Conservation (phyloP, 1,140 invertebrate species). For the Saccostrea glomerata region DNA sequence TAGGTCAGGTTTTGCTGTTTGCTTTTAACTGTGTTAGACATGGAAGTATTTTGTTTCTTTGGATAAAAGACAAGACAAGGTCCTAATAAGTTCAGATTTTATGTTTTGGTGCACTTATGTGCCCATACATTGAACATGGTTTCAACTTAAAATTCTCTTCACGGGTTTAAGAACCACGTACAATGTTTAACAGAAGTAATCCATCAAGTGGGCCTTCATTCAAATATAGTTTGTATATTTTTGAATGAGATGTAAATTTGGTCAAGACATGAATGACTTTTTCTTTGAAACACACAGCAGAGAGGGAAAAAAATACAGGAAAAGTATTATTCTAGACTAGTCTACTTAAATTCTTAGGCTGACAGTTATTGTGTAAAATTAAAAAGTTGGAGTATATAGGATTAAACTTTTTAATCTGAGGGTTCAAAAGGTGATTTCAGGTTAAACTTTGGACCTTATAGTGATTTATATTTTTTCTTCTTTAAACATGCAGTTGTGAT, state of each 20-base stretch:
- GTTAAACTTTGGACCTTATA: background rate
- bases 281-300: background rate
- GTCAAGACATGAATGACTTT: background rate
- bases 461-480: background rate
- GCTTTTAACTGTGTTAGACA: too few relatives aligned
- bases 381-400: background rate
- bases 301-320: background rate
- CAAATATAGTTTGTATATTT: background rate
- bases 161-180: background rate
- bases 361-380: background rate
- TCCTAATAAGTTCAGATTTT: background rate
- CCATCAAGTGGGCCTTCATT: background rate
- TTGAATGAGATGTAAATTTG: slow-evolving; percentile 14
- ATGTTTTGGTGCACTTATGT: background rate
- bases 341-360: background rate
- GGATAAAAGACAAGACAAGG: background rate
- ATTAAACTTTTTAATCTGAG: slow-evolving; percentile 21
- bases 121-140: background rate
- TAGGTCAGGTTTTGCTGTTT: too few relatives aligned
- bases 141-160: background rate
- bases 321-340: background rate
- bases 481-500: background rate
- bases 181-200: background rate
- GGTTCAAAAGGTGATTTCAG: slow-evolving; percentile 6
- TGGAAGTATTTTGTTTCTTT: background rate